phyloP scores from a whole-genome alignment of 2,797 vertebrate species.

The Natrix natrix region DNA sequence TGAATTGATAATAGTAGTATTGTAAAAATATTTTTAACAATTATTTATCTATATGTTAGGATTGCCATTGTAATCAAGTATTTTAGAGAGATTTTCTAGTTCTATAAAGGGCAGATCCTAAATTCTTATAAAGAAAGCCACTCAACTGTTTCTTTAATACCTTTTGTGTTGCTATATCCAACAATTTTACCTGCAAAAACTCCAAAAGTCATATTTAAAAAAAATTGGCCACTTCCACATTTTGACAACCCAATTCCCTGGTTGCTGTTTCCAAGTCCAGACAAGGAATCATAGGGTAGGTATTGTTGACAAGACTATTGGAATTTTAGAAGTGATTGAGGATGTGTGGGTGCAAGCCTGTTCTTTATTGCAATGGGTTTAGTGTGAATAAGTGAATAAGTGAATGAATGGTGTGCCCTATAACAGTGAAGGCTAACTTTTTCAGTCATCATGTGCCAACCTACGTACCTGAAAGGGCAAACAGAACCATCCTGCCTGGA shows the following conservation, averaged over 20 bases:
- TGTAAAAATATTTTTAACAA: not conserved
- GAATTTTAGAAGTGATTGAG: not conserved
- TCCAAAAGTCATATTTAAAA: not conserved
- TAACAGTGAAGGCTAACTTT: no score
- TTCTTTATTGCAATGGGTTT: not conserved
- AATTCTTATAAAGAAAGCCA: not conserved
- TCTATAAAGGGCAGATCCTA: not conserved
- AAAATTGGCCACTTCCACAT: not conserved
- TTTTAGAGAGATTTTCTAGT: not conserved
- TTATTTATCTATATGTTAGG: not conserved
- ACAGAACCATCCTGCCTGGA: no score
- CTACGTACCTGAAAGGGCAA: no score
- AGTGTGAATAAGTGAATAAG: not conserved
- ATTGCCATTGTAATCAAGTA: not conserved
- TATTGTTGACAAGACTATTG: not conserved
- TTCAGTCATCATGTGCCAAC: no score
- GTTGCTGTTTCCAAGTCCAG: not conserved
- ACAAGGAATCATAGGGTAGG: not conserved
- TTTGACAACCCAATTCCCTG: not conserved
- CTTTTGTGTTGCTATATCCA: not conserved
- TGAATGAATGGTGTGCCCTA: no score
- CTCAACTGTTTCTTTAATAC: not conserved
- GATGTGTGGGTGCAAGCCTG: not conserved
- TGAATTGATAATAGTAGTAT: not conserved
- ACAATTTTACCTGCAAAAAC: not conserved